Percentiles rank a stretch among this genome's conserved stretches.
Conservation (phyloP, 2,888 invertebrate species). For the Campoletis raptor region DNA sequence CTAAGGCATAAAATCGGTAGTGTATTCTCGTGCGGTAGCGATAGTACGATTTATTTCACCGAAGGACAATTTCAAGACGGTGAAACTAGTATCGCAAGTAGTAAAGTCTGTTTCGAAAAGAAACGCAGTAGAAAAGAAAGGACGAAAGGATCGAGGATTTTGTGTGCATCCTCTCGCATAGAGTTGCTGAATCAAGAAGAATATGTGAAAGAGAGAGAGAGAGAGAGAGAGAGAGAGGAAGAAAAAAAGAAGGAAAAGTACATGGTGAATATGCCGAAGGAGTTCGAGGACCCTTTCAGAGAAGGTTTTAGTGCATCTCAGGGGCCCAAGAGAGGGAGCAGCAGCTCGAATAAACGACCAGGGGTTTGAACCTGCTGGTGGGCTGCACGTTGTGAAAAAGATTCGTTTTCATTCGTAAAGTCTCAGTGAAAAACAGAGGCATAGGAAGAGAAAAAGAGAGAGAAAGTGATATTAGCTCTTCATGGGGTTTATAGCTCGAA, state of each 20-base stretch:
- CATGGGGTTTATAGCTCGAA: constrained; percentile 55
- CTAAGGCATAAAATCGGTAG: constrained; percentile 23
- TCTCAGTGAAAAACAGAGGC: neutral
- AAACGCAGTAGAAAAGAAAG: neutral
- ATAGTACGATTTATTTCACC: constrained; percentile 58
- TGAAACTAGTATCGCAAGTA: constrained; percentile 61
- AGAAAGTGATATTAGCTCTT: constrained; percentile 25
- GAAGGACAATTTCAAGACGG: constrained; percentile 55
- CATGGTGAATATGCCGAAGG: constrained; percentile 18
- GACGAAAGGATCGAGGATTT: constrained; percentile 9
- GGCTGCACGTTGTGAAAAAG: constrained; percentile 34
- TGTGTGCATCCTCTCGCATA: constrained; percentile 1
- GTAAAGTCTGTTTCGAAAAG: constrained; percentile 62
- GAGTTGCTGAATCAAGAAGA: constrained; percentile 13
- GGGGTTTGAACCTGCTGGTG: constrained; percentile 53
- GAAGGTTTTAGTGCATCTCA: constrained; percentile 62
- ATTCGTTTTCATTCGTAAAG: constrained; percentile 18
- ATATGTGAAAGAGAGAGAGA: neutral
- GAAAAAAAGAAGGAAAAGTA: neutral
- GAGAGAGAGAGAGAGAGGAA: neutral
- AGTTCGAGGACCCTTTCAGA: constrained; percentile 56
- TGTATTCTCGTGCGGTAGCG: neutral
- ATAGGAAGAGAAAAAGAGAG: neutral
- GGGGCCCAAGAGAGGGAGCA: constrained; percentile 45
- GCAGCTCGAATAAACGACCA: constrained; percentile 63